Percentiles rank a stretch among this genome's conserved stretches.
Evolutionary conservation across 37 sponge, comb jelly and placozoan species (phyloP).

Genomic region (Spongilla lacustris): DNA sequence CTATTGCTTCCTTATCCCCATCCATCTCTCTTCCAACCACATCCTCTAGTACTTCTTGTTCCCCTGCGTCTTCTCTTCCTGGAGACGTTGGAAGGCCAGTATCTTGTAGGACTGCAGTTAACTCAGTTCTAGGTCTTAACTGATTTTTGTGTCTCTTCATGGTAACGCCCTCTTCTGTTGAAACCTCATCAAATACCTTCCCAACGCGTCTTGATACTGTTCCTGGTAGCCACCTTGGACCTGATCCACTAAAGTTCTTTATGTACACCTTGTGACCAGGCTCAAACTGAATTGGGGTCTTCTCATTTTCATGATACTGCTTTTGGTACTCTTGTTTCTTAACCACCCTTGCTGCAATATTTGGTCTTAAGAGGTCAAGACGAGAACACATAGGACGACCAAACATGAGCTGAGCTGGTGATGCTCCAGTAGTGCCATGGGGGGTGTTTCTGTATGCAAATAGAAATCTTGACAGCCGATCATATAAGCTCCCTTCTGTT

Average conservation of each 20-base stretch:
- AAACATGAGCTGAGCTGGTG: slow-evolving; percentile 7
- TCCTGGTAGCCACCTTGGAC: not conserved
- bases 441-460: not conserved
- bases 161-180: not conserved
- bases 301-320: not conserved
- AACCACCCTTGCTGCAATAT: too few species aligned
- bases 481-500: not conserved
- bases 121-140: too few species aligned
- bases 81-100: not conserved
- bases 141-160: not conserved
- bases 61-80: not conserved
- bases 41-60: not conserved
- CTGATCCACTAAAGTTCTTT: not conserved
- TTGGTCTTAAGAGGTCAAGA: not conserved
- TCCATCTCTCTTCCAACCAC: not conserved
- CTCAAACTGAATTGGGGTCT: not conserved
- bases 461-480: not conserved
- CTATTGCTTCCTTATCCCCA: not conserved
- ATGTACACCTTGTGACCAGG: too few species aligned
- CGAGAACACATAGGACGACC: not conserved
- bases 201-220: not conserved
- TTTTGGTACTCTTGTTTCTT: too few species aligned
- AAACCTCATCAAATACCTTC: not conserved
- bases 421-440: slow-evolving; percentile 4
- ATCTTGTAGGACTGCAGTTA: too few species aligned